Evolutionary conservation across 1,140 invertebrate species (phyloP), one percentile per base, ranked within the genome.

Genomic region (Hyposmocoma kahamanoa): DNA sequence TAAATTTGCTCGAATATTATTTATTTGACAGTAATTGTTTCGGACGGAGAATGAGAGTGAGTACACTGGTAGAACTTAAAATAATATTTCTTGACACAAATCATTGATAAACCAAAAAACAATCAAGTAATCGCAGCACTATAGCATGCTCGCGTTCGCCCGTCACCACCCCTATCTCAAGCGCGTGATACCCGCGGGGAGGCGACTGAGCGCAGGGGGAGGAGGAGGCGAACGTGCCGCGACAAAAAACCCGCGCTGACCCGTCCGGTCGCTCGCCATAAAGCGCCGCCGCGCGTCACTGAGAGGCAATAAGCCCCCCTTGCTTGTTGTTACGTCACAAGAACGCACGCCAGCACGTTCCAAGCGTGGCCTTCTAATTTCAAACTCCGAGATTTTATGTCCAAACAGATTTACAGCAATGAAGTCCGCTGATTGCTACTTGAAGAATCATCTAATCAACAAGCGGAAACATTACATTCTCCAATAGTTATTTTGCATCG

Each of bases 331-430:
- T n/a, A n/a, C n/a, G n/a, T n/a, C n/a, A n/a, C n/a, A n/a, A 5
- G 24, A 11, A 5, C 24, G 11, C 24, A 26, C 24, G 24, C 24
- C 24, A 26, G 24, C 24, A n/a, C n/a, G n/a, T n/a, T n/a, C n/a
- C n/a, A n/a, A n/a, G n/a, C n/a, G n/a, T n/a, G n/a, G 52, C 53
- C 50, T 58, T 76, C 69, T 78, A 74, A 81, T 78, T 72, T 70
- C 70, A 62, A 42, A 45, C 50, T 20, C n/a, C n/a, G n/a, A n/a
- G n/a, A n/a, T n/a, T n/a, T n/a, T n/a, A n/a, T n/a, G n/a, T n/a
- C n/a, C n/a, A n/a, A n/a, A n/a, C n/a, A n/a, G n/a, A n/a, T n/a
- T n/a, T n/a, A n/a, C n/a, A n/a, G n/a, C n/a, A n/a, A n/a, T n/a
- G n/a, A n/a, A n/a, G n/a, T n/a, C n/a, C n/a, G n/a, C n/a, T n/a